Conservation (phyloP, 1,140 invertebrate species). For the Neodiprion fabricii region DNA sequence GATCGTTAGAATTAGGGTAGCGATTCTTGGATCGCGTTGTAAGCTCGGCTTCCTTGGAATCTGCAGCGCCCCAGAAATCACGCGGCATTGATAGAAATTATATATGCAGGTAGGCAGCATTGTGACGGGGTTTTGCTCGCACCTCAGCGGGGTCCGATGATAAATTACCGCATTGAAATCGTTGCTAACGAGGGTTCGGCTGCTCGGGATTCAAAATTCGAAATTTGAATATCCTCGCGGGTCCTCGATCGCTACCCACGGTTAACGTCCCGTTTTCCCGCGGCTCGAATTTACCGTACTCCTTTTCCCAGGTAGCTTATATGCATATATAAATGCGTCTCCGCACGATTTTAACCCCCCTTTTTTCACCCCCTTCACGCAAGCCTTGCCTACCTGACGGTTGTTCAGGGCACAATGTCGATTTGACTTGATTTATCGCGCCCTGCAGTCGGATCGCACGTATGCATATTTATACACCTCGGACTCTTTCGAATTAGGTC, state of each 20-base stretch:
- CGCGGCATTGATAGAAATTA: constrained; percentile 38
- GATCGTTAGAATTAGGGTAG: background rate
- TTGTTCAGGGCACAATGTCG: background rate
- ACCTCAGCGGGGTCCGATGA: constrained; percentile 54
- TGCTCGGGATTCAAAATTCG: background rate
- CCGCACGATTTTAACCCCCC: no score
- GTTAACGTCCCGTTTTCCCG: constrained; percentile 21
- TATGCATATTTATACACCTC: background rate
- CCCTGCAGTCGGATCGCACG: background rate
- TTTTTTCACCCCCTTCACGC: background rate
- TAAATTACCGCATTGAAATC: constrained; percentile 58
- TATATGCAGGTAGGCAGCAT: constrained; percentile 51
- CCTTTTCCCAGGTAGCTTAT: background rate
- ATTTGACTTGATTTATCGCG: background rate
- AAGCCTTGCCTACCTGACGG: background rate
- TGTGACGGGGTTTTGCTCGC: constrained; percentile 35
- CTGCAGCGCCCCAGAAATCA: background rate
- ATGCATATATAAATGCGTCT: background rate
- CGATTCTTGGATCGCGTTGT: background rate
- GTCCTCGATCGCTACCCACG: background rate
- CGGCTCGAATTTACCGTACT: constrained; percentile 38
- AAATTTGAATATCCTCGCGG: constrained; percentile 57
- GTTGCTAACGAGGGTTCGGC: constrained; percentile 51
- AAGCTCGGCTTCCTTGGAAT: background rate
- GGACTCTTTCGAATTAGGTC: no score